Conservation (phyloP, 2,797 vertebrate species). For the Agapornis canus region DNA sequence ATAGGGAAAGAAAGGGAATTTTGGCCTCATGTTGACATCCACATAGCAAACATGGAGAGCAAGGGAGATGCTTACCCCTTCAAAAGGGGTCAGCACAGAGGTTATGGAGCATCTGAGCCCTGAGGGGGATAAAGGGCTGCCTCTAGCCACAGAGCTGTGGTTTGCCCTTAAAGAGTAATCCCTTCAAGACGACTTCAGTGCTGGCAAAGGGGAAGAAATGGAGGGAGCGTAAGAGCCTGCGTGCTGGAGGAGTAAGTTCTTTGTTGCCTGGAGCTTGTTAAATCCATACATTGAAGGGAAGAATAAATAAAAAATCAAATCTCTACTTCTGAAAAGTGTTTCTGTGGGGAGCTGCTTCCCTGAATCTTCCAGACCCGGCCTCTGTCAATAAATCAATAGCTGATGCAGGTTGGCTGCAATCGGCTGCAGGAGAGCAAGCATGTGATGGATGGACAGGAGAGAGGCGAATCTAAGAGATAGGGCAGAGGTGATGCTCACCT, state of each 20-base stretch:
- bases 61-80: background rate
- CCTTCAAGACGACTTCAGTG: conserved; percentile 17
- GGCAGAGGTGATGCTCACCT: conserved; percentile 64
- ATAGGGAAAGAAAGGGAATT: background rate
- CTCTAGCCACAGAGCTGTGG: background rate
- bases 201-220: background rate
- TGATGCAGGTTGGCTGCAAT: conserved; percentile 72
- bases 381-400: conserved; percentile 76
- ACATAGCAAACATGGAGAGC: background rate
- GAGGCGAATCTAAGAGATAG: conserved; percentile 42
- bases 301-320: conserved; percentile 71
- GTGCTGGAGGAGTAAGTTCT: conserved; percentile 50
- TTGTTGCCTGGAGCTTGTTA: conserved; percentile 65
- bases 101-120: background rate
- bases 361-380: conserved; percentile 59
- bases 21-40: background rate
- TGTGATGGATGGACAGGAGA: conserved; percentile 64
- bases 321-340: conserved; percentile 70
- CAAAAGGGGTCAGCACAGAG: conserved; percentile 6
- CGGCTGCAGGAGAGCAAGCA: conserved; percentile 57
- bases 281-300: conserved; percentile 68
- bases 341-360: conserved; percentile 69
- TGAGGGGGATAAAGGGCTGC: background rate
- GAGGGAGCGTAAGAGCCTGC: conserved; percentile 26
- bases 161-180: conserved; percentile 39